Evolutionary conservation across 2,888 invertebrate genomes (phyloP).

Genomic region (Adelognathus sp.): DNA sequence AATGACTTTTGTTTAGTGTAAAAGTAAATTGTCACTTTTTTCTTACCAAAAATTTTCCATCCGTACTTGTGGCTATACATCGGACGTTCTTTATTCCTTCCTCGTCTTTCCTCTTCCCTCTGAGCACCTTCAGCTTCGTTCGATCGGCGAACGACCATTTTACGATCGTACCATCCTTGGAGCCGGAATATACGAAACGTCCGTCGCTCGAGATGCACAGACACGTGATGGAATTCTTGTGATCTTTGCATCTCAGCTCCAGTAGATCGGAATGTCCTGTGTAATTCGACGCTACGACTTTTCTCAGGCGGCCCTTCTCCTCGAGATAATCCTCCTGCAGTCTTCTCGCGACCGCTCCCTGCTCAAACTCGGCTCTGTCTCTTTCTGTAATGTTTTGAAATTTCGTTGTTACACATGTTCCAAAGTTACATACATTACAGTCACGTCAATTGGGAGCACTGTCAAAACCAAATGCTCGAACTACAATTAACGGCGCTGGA

Average conservation of each 20-base stretch:
- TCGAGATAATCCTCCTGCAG: conserved; percentile 93
- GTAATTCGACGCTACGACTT: conserved; percentile 87
- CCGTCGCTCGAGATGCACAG: conserved; percentile 90
- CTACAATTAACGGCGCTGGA: too few relatives aligned
- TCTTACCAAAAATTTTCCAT: conserved; percentile 90
- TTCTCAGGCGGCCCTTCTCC: conserved; percentile 90
- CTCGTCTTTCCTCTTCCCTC: conserved; percentile 72
- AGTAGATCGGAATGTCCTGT: conserved; percentile 80
- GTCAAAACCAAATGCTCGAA: too few relatives aligned
- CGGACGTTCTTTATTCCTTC: conserved; percentile 72
- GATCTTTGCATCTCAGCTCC: conserved; percentile 88
- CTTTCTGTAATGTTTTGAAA: conserved; percentile 83
- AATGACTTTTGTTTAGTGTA: too few relatives aligned
- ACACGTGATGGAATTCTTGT: conserved; percentile 90
- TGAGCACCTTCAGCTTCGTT: conserved; percentile 83
- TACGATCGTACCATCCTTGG: conserved; percentile 93
- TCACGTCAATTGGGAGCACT: neutral
- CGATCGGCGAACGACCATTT: conserved; percentile 89
- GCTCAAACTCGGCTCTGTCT: conserved; percentile 85
- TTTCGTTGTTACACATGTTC: too few relatives aligned
- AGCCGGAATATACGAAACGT: conserved; percentile 89
- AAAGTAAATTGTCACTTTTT: conserved; percentile 75
- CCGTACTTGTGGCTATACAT: conserved; percentile 82
- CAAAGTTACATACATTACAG: neutral
- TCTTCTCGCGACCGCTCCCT: conserved; percentile 87